Evolutionary conservation across 2,113 vertebrate genomes (phyloP), one percentile per base, ranked within the genome.

Genomic region (Anguilla rostrata): DNA sequence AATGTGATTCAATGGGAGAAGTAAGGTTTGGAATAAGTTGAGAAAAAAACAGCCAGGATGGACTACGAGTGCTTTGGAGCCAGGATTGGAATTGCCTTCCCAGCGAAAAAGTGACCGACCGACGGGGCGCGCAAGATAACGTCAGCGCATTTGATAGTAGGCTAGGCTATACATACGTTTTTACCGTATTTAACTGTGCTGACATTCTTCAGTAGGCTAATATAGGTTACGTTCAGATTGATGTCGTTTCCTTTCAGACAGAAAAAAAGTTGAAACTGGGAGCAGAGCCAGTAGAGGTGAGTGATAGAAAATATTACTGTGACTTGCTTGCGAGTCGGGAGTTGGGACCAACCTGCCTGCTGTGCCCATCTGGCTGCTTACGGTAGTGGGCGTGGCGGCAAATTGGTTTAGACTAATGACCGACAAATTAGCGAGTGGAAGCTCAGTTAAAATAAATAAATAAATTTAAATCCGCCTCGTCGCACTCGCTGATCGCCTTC

Each of bases 371-470:
- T 80, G 39, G 78, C 78, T 20, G 39, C 15, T 40, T 41, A 80
- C 22, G 0, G 20, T 80, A 80, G 78, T 39, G 78, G 40, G 2
- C 20, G 39, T 80, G 39, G 78, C 39, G 78, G 78, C 78, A 80
- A 80, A 80, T 80, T 80, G 39, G 39, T 80, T 80, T 80, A 80
- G 78, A 39, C 78, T 80, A 20, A 41, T 41, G 39, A 80, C 71
- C 71, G 39, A 80, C 7, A 80, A 41, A 80, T 80, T 20, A 80
- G 60, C 20, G 2, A 66, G 60, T 22, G 18, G 40, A 41, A 80
- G 40, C n/a, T 40, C 63, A 18, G 63, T 39, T 14, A 39, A 39
- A 79, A 39, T 4, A 34, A 34, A 34, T 34, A 34, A 34, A 34
- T 34, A 34, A 34, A 34, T 34, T 34, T 34, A 34, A 34, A 34